These are phyloP conservation scores for Ctenosaura bakeri DNA, from an alignment of 2,797 vertebrate genomes.

Conservation along the genomic window DNA sequence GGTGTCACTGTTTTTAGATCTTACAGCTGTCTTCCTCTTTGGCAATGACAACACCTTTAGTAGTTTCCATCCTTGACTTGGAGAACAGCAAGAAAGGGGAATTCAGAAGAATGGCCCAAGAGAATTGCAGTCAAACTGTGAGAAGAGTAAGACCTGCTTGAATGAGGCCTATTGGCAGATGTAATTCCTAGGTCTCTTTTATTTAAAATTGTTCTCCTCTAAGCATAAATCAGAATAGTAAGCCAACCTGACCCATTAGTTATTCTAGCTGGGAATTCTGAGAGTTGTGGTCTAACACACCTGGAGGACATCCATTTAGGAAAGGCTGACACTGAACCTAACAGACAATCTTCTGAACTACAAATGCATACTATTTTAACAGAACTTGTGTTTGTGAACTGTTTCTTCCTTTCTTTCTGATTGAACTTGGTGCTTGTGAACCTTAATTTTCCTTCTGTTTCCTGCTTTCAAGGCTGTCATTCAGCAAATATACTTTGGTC, in stretches of 20 bases:
- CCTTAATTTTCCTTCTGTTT: not conserved
- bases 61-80: not conserved
- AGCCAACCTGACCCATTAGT: not conserved
- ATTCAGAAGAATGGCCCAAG: not conserved
- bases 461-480: conserved; percentile 13
- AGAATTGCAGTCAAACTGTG: not conserved
- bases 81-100: not conserved
- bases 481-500: conserved; percentile 13
- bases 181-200: not conserved
- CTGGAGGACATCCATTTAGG: not conserved
- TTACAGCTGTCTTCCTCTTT: not conserved
- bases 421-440: not conserved
- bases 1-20: not conserved
- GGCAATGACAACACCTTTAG: not conserved
- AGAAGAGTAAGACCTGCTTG: not conserved
- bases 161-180: not conserved
- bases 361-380: not conserved
- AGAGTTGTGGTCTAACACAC: not conserved
- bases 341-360: not conserved
- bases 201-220: not conserved
- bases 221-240: not conserved
- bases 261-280: not conserved
- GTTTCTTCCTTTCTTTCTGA: too few species aligned
- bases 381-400: too few species aligned
- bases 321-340: not conserved